phyloP scores from a whole-genome alignment of 2,797 vertebrate genomes.

The Luscinia luscinia region DNA sequence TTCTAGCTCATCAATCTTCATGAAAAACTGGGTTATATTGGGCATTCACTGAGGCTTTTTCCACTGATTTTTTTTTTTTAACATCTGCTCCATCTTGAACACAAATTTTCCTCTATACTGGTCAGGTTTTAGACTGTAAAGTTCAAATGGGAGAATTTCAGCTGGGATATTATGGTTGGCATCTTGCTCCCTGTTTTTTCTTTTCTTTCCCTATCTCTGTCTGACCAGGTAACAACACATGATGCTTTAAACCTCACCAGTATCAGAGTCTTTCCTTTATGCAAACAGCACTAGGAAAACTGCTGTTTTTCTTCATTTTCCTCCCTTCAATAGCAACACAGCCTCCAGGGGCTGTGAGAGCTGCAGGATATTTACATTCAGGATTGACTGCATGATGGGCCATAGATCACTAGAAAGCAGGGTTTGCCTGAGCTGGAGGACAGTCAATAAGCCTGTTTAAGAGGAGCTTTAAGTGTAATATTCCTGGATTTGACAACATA shows the following conservation, averaged over 20 bases:
- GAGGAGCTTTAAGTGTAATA: background rate
- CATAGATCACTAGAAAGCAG: background rate
- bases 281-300: background rate
- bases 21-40: background rate
- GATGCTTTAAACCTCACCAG: fast-evolving
- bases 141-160: background rate
- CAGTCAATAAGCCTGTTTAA: background rate
- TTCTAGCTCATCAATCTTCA: background rate
- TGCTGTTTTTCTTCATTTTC: slow-evolving; percentile 21
- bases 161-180: background rate
- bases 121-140: background rate
- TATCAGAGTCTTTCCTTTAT: background rate
- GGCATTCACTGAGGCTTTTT: background rate
- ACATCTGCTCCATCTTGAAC: background rate
- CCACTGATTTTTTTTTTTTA: background rate
- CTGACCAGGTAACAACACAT: background rate
- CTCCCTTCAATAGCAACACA: fast-evolving
- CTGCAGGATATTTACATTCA: slow-evolving; percentile 6
- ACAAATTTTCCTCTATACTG: background rate
- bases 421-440: background rate
- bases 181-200: background rate
- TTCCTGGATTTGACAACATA: background rate
- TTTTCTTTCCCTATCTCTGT: background rate
- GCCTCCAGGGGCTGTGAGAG: background rate
- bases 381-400: background rate